phyloP scores from a whole-genome alignment of 1,140 invertebrate genomes.

The Drosophila kanapiae region DNA sequence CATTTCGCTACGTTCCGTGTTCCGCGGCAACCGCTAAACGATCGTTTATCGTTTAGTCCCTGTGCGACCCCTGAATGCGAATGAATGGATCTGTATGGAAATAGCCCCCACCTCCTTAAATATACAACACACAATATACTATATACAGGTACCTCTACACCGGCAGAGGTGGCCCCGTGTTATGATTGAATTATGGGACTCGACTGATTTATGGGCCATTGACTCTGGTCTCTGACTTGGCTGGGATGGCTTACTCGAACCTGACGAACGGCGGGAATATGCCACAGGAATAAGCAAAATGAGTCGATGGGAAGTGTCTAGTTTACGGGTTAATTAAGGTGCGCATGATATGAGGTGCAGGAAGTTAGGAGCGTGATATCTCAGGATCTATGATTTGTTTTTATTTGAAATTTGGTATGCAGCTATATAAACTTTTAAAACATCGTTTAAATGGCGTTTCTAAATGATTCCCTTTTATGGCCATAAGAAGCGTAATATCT shows the following conservation, averaged over 20 bases:
- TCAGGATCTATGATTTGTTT: background rate
- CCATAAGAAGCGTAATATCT: background rate
- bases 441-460: too few species aligned
- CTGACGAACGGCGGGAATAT: slow-evolving; percentile 1
- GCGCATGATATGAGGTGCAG: background rate
- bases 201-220: slow-evolving; percentile 65
- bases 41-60: slow-evolving; percentile 77
- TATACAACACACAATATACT: background rate
- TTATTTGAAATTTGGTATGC: background rate
- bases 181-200: slow-evolving; percentile 69
- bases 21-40: slow-evolving; percentile 58
- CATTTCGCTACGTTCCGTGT: slow-evolving; percentile 5
- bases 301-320: slow-evolving; percentile 21
- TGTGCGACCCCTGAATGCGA: slow-evolving; percentile 34
- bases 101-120: background rate
- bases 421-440: background rate
- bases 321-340: slow-evolving; percentile 27
- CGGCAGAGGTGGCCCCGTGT: slow-evolving; percentile 27
- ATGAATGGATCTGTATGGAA: slow-evolving; percentile 16
- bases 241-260: slow-evolving; percentile 46
- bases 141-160: background rate
- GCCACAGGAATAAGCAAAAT: slow-evolving; percentile 11
- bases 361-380: background rate
- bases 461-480: too few species aligned
- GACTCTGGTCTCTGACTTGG: slow-evolving; percentile 43